A percentile compares a stretch with the other conserved stretches of the same genome.
Evolutionary conservation across 2,113 vertebrate species (phyloP).

Genomic region (Thalassoma bifasciatum): DNA sequence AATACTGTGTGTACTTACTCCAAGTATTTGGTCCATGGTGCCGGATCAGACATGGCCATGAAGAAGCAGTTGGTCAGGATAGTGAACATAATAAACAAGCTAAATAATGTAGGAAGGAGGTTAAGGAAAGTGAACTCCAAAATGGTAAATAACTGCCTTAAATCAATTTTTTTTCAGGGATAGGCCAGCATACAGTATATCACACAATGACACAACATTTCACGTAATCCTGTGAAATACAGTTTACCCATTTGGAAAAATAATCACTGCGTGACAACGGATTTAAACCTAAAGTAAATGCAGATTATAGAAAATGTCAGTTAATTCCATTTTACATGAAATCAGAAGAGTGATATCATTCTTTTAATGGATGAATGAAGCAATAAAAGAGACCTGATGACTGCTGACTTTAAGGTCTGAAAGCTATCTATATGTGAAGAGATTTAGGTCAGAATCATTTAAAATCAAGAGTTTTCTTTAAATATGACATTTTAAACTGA

Average conservation of each 20-base stretch:
- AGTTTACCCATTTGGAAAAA: conserved; percentile 37
- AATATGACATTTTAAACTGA: not conserved
- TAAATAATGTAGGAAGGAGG: conserved; percentile 88
- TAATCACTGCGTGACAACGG: conserved; percentile 15
- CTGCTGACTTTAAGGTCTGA: not conserved
- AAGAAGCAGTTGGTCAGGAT: conserved; percentile 99
- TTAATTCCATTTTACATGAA: conserved; percentile 32
- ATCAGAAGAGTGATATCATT: conserved; percentile 36
- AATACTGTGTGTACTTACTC: conserved; percentile 90
- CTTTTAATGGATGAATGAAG: conserved; percentile 8
- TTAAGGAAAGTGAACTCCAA: conserved; percentile 84
- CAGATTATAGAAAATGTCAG: conserved; percentile 46
- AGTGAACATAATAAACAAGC: conserved; percentile 98
- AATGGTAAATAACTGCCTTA: not conserved
- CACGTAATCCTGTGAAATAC: conserved; percentile 44
- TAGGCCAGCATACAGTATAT: not conserved
- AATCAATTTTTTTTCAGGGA: not conserved
- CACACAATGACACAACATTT: not conserved
- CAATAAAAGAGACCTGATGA: conserved; percentile 4
- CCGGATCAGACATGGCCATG: conserved; percentile 96
- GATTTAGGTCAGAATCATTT: not conserved
- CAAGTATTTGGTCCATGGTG: conserved; percentile 94
- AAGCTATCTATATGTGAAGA: not conserved
- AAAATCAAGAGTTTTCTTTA: not conserved
- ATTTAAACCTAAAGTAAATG: conserved; percentile 34